These are phyloP conservation scores for Antennarius maculatus DNA, from an alignment of 2,797 vertebrate genomes.

Conservation along the genomic window DNA sequence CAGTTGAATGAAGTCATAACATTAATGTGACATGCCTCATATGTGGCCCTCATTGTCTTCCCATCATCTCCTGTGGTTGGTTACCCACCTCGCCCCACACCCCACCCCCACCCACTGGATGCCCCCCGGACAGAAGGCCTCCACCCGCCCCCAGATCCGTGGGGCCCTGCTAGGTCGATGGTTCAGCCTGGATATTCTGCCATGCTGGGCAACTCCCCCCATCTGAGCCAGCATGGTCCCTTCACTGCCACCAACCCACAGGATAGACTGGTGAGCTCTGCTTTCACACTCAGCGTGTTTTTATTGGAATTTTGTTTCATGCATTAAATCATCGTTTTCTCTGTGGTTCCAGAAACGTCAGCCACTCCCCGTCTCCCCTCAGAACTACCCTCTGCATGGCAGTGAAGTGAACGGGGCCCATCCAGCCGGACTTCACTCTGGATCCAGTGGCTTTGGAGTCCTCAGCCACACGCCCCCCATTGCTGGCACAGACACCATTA, in stretches of 20 bases:
- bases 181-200: conserved; percentile 88
- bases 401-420: conserved; percentile 90
- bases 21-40: conserved; percentile 73
- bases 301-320: conserved; percentile 17
- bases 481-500: conserved; percentile 85
- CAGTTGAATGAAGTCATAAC: conserved; percentile 71
- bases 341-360: conserved; percentile 77
- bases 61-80: conserved; percentile 61
- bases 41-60: conserved; percentile 70
- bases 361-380: conserved; percentile 80
- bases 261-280: conserved; percentile 89
- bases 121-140: conserved; percentile 82
- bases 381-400: conserved; percentile 93
- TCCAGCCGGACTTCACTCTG: conserved; percentile 86
- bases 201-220: conserved; percentile 86
- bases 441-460: conserved; percentile 85
- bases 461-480: conserved; percentile 92
- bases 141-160: conserved; percentile 88
- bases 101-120: conserved; percentile 38
- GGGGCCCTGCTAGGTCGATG: conserved; percentile 86
- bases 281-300: conserved; percentile 9
- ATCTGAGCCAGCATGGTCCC: conserved; percentile 82
- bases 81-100: conserved; percentile 18
- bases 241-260: conserved; percentile 92
- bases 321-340: conserved; percentile 23